Percentiles rank a stretch among this genome's conserved stretches.
Conservation (phyloP, 2,113 vertebrate genomes). For the Nannospalax galili region DNA sequence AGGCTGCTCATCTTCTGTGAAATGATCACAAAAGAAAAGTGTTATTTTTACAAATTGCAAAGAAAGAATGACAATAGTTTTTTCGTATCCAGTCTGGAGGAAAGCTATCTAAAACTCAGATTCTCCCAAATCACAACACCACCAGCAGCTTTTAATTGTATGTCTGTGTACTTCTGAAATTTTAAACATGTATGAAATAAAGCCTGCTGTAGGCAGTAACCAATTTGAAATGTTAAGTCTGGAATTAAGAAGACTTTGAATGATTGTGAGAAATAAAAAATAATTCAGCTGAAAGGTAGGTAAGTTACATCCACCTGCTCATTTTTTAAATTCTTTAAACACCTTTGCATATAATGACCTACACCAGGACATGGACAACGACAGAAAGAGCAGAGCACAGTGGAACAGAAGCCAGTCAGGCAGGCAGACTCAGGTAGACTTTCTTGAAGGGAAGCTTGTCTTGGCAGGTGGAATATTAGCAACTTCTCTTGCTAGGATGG, state of each 20-base stretch:
- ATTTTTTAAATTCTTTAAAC: neutral
- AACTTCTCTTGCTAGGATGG: neutral
- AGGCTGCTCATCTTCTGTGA: neutral
- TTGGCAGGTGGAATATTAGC: neutral
- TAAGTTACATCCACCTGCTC: neutral
- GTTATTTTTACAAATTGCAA: neutral
- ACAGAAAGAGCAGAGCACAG: neutral
- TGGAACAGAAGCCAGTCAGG: neutral
- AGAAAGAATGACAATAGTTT: neutral
- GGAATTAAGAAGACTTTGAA: neutral
- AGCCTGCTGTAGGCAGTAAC: neutral
- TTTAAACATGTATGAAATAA: constrained; percentile 25
- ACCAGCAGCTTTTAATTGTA: neutral
- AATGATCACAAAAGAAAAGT: neutral
- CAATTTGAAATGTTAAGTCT: constrained; percentile 26
- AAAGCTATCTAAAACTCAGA: neutral
- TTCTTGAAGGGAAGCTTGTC: neutral
- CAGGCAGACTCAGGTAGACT: neutral
- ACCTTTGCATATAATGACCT: neutral
- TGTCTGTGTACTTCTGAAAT: neutral
- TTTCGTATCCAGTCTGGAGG: neutral
- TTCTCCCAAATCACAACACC: neutral
- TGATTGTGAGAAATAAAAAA: constrained; percentile 41
- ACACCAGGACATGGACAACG: neutral
- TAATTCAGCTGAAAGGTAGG: constrained; percentile 30